A percentile compares a stretch with the other conserved stretches of the same genome.
These are phyloP conservation scores for Fopius arisanus DNA, from an alignment of 1,140 invertebrate genomes.

Conservation along the genomic window DNA sequence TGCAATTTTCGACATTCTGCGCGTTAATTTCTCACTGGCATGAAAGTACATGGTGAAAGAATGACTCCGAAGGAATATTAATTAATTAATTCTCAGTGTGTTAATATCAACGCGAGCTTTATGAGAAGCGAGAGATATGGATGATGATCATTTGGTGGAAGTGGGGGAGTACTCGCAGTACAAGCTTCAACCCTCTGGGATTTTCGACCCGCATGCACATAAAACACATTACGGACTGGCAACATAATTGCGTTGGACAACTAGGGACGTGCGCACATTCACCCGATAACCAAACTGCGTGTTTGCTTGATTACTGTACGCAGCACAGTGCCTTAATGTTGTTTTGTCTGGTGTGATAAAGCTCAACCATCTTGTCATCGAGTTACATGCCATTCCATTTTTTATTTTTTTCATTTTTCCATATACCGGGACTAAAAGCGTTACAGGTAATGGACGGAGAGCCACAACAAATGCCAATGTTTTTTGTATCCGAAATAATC, in stretches of 20 bases:
- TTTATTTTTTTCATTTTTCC: background rate
- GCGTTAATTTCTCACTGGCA: background rate
- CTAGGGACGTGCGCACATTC: slow-evolving; percentile 25
- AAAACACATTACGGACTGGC: slow-evolving; percentile 35
- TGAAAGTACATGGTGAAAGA: background rate
- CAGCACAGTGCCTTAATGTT: background rate
- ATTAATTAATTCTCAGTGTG: background rate
- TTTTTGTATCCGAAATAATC: no score
- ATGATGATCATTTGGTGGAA: background rate
- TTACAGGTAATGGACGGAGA: background rate
- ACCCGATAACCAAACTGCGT: slow-evolving; percentile 30
- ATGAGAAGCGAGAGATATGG: background rate
- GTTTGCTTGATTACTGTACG: slow-evolving; percentile 34
- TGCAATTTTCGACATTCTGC: no score
- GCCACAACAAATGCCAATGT: background rate
- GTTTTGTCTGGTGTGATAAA: background rate
- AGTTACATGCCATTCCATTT: background rate
- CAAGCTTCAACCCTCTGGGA: slow-evolving; percentile 16
- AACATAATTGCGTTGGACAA: slow-evolving; percentile 34
- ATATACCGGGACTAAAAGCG: background rate
- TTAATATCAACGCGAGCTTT: background rate
- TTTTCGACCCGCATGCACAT: slow-evolving; percentile 33
- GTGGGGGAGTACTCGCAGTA: background rate
- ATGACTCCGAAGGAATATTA: background rate
- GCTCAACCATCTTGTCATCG: background rate